These are phyloP conservation scores for Prunella strophiata DNA, from an alignment of 2,797 vertebrate genomes.

Conservation along the genomic window DNA sequence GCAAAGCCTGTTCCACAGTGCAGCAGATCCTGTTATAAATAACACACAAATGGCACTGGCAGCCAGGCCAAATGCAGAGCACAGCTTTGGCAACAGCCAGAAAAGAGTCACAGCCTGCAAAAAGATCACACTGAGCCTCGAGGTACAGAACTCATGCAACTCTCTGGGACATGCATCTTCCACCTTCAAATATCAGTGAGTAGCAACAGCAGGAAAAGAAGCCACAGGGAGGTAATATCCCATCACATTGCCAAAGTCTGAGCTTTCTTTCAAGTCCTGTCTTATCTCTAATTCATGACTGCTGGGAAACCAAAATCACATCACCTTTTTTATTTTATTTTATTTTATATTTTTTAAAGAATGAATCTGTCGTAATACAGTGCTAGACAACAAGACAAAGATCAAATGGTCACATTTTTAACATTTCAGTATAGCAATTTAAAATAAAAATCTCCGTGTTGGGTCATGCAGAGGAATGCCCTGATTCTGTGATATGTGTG, in stretches of 20 bases:
- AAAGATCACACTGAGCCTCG: neutral
- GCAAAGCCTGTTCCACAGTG: neutral
- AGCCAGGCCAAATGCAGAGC: neutral
- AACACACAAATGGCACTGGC: neutral
- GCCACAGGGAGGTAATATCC: neutral
- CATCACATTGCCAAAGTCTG: neutral
- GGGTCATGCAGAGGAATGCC: neutral
- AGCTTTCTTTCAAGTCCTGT: neutral
- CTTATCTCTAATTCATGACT: neutral
- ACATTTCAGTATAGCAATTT: neutral
- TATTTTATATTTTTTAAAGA: neutral
- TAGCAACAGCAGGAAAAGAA: neutral
- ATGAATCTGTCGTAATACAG: neutral
- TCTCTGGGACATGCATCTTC: neutral
- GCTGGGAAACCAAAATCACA: neutral
- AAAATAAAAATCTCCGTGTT: neutral
- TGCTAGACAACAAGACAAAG: neutral
- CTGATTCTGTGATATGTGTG: neutral
- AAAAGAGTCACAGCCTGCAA: neutral
- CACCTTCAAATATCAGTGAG: neutral
- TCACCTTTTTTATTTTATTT: neutral
- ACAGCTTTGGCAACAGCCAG: neutral
- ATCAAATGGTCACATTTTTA: neutral
- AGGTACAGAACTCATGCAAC: neutral
- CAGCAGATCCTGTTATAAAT: neutral